These are phyloP conservation scores for Noctua comes DNA, from an alignment of 2,888 invertebrate genomes.

Conservation along the genomic window DNA sequence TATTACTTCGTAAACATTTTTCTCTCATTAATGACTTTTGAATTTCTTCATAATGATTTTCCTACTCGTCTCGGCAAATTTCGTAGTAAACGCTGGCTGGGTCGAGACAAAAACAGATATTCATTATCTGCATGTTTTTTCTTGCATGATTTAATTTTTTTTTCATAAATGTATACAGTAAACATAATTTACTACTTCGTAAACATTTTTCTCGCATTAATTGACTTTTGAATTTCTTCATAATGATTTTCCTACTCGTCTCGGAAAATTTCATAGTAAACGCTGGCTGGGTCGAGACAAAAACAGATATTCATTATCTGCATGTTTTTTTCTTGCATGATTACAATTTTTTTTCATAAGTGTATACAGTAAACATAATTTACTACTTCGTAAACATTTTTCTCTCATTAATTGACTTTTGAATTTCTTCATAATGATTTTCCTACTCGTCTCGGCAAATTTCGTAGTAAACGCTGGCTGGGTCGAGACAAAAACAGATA, in stretches of 20 bases:
- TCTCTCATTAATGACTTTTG: background rate
- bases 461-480: too few relatives aligned
- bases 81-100: too few relatives aligned
- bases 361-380: background rate
- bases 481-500: too few relatives aligned
- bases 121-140: background rate
- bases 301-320: too few relatives aligned
- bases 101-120: too few relatives aligned
- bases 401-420: background rate
- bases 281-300: too few relatives aligned
- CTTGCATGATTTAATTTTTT: too few relatives aligned
- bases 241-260: background rate
- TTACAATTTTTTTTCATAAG: too few relatives aligned
- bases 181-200: background rate
- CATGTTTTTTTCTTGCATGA: background rate
- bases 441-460: too few relatives aligned
- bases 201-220: background rate
- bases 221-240: constrained; percentile 1
- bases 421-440: background rate
- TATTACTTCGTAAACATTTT: background rate
- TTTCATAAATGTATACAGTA: background rate
- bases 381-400: background rate
- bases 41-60: background rate
- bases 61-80: too few relatives aligned
- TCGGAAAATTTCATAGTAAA: too few relatives aligned